Evolutionary conservation across 2,888 invertebrate species (phyloP), one percentile per base, ranked within the genome.

Genomic region (Caradrina kadenii): DNA sequence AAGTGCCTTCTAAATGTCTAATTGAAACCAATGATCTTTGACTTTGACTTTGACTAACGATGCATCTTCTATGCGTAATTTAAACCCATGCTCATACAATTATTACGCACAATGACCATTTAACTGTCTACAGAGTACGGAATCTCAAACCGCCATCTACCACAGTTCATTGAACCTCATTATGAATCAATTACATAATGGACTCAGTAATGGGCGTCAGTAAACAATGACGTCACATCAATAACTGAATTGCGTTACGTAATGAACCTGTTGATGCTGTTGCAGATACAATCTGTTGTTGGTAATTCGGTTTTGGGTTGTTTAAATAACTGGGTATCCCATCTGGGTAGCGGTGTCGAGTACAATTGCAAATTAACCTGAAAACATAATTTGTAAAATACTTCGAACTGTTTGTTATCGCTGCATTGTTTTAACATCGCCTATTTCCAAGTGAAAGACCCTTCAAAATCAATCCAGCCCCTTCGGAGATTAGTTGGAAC

Each of bases 201-300:
- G 21, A 53, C 5, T 26, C 6, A 39, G 5, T 48, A 48, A 59
- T 1, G 17, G 15, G 10, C 3, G 13, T 54, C 63, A 54, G 19
- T 50, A 26, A 63, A 55, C 55, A 60, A 19, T 55, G 55, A 52
- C 31, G 21, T 68, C 52, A 55, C 50, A 13, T 26, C 76, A 69
- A 50, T 45, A 56, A 61, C 35, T 58, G 49, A 54, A 76, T 69
- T 61, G 76, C 21, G 75, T 69, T 22, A n/a, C 21, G 15, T 58
- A 64, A 61, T 69, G 26, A 59, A 71, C 55, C 66, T 71, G 64
- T 76, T 69, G 69, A 75, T 59, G 19, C 31, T 72, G 42, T 50
- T 52, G 17, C 58, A 54, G n/a, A 50, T 50, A 65, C 31, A 78
- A 77, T 63, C 35, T 35, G 35, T 31, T 67, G 52, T 53, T 59